Evolutionary conservation across 2,888 invertebrate species (phyloP).

Genomic region (Microctonus hyperodae): DNA sequence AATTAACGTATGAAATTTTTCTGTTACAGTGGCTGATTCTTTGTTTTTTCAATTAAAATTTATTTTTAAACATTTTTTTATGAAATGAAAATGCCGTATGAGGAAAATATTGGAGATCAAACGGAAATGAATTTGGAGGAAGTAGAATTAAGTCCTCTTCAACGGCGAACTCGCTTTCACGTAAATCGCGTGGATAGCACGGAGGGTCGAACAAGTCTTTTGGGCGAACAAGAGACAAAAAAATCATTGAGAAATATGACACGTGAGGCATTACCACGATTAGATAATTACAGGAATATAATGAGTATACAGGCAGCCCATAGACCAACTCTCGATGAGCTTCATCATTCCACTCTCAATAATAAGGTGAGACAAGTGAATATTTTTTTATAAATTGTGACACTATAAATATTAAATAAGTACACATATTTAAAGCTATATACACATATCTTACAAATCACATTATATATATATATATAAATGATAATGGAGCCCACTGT

Average conservation of each 20-base stretch:
- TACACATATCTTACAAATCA: no score
- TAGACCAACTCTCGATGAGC: conserved; percentile 86
- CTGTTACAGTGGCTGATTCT: neutral
- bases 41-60: neutral
- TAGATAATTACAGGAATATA: conserved; percentile 90
- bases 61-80: no score
- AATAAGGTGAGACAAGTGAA: conserved; percentile 75
- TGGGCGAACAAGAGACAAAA: conserved; percentile 58
- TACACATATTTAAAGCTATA: no score
- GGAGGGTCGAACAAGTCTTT: conserved; percentile 61
- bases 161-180: conserved; percentile 68
- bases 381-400: neutral
- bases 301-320: conserved; percentile 87
- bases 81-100: neutral
- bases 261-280: conserved; percentile 82
- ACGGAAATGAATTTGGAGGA: conserved; percentile 51
- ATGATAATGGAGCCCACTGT: no score
- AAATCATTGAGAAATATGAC: conserved; percentile 71
- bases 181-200: conserved; percentile 69
- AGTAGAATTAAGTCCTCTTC: conserved; percentile 60
- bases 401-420: no score
- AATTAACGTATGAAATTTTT: no score
- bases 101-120: conserved; percentile 50
- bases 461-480: no score
- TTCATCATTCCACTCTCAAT: conserved; percentile 82